Evolutionary conservation across 2,113 vertebrate genomes (phyloP).

Genomic region (Notechis scutatus): DNA sequence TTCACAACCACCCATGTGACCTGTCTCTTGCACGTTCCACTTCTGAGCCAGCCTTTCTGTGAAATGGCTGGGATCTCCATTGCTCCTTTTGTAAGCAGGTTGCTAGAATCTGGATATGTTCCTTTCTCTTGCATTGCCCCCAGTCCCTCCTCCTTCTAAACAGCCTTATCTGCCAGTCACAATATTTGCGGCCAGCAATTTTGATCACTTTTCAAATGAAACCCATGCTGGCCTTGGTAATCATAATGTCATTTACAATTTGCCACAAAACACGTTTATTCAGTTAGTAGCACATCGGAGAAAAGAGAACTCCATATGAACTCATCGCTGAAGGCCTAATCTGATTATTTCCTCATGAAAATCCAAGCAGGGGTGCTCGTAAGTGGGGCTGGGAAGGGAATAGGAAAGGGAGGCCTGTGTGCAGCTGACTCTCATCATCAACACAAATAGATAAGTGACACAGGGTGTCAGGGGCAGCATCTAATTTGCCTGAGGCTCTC

Average conservation of each 20-base stretch:
- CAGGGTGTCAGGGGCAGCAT: conserved; percentile 62
- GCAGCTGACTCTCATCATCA: conserved; percentile 82
- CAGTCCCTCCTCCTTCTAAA: conserved; percentile 47
- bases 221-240: conserved; percentile 80
- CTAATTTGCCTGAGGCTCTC: conserved; percentile 66
- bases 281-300: conserved; percentile 79
- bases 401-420: conserved; percentile 60
- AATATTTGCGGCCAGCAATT: conserved; percentile 75
- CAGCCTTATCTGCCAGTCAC: conserved; percentile 73
- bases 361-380: conserved; percentile 82
- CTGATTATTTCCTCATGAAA: conserved; percentile 88
- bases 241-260: conserved; percentile 85
- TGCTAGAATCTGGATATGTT: conserved; percentile 23
- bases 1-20: not conserved
- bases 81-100: not conserved
- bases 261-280: conserved; percentile 83
- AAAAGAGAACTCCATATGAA: conserved; percentile 83
- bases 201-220: conserved; percentile 82
- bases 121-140: not conserved
- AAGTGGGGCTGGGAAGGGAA: conserved; percentile 67
- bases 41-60: conserved; percentile 20
- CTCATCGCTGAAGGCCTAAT: conserved; percentile 79
- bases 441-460: conserved; percentile 72
- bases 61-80: conserved; percentile 26
- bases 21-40: not conserved